Conservation (phyloP, 1,140 invertebrate genomes). For the Aphidius gifuensis region DNA sequence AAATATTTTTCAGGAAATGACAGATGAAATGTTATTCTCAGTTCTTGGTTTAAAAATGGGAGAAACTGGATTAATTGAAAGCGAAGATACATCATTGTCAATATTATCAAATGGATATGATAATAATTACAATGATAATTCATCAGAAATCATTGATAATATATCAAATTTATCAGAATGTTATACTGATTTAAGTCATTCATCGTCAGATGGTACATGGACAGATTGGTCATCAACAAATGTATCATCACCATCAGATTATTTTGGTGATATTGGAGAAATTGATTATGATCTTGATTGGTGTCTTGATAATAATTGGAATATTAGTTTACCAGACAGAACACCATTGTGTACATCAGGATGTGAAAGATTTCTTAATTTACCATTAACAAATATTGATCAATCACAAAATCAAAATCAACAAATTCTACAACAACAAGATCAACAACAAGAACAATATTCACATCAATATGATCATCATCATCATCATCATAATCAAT, state of each 20-base stretch:
- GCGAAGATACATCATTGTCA: constrained; percentile 27
- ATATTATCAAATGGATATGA: neutral
- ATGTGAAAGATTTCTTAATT: constrained; percentile 51
- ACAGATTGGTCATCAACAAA: constrained; percentile 41
- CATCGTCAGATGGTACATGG: constrained; percentile 44
- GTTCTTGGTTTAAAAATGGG: constrained; percentile 44
- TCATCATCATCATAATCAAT: too few relatives aligned
- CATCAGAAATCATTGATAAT: constrained; percentile 35
- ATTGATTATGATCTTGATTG: constrained; percentile 48
- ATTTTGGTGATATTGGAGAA: constrained; percentile 43
- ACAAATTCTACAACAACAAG: constrained; percentile 32
- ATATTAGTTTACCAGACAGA: constrained; percentile 46
- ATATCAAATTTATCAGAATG: constrained; percentile 33
- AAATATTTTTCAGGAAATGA: constrained; percentile 39
- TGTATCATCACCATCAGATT: constrained; percentile 32
- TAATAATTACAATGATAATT: neutral
- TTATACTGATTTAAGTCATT: constrained; percentile 44
- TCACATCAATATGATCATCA: neutral
- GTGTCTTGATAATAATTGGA: constrained; percentile 49
- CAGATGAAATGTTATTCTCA: constrained; percentile 50
- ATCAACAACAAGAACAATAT: neutral
- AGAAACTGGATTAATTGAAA: constrained; percentile 24
- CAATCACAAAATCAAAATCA: too few relatives aligned
- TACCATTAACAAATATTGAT: constrained; percentile 31
- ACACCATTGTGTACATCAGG: constrained; percentile 53